Conservation (phyloP, 2,888 invertebrate genomes). For the Serrognathus titanus region DNA sequence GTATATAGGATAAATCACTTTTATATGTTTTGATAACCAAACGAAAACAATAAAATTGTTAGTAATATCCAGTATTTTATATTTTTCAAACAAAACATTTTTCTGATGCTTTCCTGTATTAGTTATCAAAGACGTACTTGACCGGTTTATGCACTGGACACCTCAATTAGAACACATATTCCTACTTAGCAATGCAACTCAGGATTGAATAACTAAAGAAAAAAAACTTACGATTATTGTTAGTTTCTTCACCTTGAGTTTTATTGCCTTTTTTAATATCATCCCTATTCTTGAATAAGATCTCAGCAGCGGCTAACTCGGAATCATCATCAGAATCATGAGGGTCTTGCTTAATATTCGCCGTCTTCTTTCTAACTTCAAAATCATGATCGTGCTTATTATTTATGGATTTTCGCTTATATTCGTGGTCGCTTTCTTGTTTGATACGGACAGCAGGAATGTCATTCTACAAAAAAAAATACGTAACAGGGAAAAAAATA, state of each 20-base stretch:
- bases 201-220: neutral
- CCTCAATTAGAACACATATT: no score
- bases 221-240: neutral
- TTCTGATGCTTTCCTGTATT: no score
- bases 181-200: no score
- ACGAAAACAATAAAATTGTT: no score
- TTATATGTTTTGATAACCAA: no score
- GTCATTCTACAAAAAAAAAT: no score
- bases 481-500: neutral
- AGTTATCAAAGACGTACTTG: no score
- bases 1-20: no score
- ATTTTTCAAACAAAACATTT: no score
- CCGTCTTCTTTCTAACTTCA: constrained; percentile 1
- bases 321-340: constrained; percentile 45
- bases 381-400: neutral
- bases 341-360: constrained; percentile 7
- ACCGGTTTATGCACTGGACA: no score
- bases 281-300: constrained; percentile 48
- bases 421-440: neutral
- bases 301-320: constrained; percentile 51
- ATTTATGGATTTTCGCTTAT: neutral
- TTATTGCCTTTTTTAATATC: constrained; percentile 5
- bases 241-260: neutral
- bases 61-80: no score
- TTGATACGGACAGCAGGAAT: neutral